Evolutionary conservation across 1,140 invertebrate species (phyloP).

Genomic region (Ladona fulva): DNA sequence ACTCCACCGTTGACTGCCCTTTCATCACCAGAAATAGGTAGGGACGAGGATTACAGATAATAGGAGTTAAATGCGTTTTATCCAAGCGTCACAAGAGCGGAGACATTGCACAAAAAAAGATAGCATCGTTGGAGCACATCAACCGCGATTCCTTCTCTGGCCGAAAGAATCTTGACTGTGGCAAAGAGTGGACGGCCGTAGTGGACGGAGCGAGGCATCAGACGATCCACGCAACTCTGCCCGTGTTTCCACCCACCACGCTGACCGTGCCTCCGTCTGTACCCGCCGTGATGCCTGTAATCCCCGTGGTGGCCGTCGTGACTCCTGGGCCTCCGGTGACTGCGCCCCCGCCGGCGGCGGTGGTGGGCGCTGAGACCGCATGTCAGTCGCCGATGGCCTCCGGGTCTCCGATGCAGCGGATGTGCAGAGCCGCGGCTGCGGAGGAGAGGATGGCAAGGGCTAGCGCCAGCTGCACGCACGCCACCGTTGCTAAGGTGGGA

Average conservation of each 20-base stretch:
- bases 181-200: too few relatives aligned
- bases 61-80: too few relatives aligned
- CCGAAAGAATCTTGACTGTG: too few relatives aligned
- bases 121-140: too few relatives aligned
- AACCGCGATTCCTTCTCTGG: too few relatives aligned
- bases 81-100: too few relatives aligned
- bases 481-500: neutral
- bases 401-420: neutral
- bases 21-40: too few relatives aligned
- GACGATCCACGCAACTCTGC: neutral
- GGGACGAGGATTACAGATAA: too few relatives aligned
- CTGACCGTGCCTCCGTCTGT: neutral
- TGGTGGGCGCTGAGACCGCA: neutral
- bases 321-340: neutral
- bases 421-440: neutral
- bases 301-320: neutral
- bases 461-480: neutral
- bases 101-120: too few relatives aligned
- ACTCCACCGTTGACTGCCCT: too few relatives aligned
- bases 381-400: neutral
- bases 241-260: neutral
- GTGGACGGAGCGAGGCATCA: neutral
- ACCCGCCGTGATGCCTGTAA: neutral
- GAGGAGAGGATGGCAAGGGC: neutral
- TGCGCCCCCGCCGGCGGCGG: neutral